Percentiles rank a stretch among this genome's conserved stretches.
These are phyloP conservation scores for Solenopsis fugax DNA, from an alignment of 1,140 invertebrate species.

Conservation along the genomic window DNA sequence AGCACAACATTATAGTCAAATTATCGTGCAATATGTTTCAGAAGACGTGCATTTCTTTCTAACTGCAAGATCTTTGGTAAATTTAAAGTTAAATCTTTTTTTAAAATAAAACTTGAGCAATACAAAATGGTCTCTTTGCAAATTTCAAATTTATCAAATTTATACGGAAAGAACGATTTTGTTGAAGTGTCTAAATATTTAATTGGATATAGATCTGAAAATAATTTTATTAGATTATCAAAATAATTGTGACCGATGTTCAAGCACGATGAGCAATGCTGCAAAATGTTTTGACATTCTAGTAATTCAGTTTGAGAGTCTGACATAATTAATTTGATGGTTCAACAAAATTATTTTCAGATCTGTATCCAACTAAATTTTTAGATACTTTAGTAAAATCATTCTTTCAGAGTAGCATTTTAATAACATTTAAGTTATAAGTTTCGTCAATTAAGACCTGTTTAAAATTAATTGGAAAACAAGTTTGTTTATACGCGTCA, in stretches of 20 bases:
- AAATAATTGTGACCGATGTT: no score
- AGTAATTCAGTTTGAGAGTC: no score
- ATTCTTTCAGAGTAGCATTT: no score
- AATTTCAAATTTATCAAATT: constrained; percentile 1
- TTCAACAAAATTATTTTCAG: no score
- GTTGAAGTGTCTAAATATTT: no score
- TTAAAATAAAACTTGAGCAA: neutral
- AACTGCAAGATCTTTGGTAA: neutral
- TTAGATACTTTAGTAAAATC: no score
- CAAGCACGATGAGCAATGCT: no score
- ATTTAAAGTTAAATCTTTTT: neutral
- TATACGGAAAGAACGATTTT: neutral
- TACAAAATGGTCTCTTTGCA: neutral
- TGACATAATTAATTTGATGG: no score
- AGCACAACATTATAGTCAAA: neutral
- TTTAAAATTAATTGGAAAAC: neutral
- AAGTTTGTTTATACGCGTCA: neutral
- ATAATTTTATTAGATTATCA: no score
- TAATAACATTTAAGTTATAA: neutral
- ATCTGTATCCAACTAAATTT: no score
- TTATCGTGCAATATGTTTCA: neutral
- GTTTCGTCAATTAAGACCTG: neutral
- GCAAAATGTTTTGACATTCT: no score
- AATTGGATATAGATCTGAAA: no score
- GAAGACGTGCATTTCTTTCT: neutral